These are phyloP conservation scores for Carcinoscorpius rotundicauda DNA, from an alignment of 1,140 invertebrate species.

Conservation along the genomic window DNA sequence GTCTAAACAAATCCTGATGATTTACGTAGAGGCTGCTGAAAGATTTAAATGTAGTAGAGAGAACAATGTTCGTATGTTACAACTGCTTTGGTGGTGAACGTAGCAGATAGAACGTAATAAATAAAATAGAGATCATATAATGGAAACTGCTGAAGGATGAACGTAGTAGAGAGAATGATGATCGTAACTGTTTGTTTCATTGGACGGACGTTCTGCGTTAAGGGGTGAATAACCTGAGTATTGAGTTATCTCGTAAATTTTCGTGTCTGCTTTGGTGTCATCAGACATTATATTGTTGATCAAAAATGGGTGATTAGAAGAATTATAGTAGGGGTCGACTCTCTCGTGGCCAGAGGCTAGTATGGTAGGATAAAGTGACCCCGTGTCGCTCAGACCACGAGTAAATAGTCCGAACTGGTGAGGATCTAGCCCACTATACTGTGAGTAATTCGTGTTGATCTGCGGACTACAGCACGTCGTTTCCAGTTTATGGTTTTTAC, in stretches of 20 bases:
- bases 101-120: too few species aligned
- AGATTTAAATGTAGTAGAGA: too few species aligned
- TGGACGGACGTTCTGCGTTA: background rate
- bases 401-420: slow-evolving; percentile 22
- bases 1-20: too few species aligned
- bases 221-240: slow-evolving; percentile 36
- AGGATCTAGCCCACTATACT: slow-evolving; percentile 12
- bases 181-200: too few species aligned
- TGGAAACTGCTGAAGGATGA: too few species aligned
- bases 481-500: slow-evolving; percentile 14
- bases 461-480: slow-evolving; percentile 25
- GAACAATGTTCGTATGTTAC: too few species aligned
- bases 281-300: slow-evolving; percentile 65
- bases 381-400: background rate
- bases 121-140: too few species aligned
- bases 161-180: too few species aligned
- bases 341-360: slow-evolving; percentile 19
- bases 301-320: slow-evolving; percentile 67
- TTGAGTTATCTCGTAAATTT: slow-evolving; percentile 44
- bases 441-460: slow-evolving; percentile 8
- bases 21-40: too few species aligned
- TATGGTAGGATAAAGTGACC: slow-evolving; percentile 18
- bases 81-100: too few species aligned
- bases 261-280: slow-evolving; percentile 52
- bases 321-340: slow-evolving; percentile 33